These are phyloP conservation scores for Schizaphis graminum DNA, from an alignment of 2,888 invertebrate genomes.

Conservation along the genomic window DNA sequence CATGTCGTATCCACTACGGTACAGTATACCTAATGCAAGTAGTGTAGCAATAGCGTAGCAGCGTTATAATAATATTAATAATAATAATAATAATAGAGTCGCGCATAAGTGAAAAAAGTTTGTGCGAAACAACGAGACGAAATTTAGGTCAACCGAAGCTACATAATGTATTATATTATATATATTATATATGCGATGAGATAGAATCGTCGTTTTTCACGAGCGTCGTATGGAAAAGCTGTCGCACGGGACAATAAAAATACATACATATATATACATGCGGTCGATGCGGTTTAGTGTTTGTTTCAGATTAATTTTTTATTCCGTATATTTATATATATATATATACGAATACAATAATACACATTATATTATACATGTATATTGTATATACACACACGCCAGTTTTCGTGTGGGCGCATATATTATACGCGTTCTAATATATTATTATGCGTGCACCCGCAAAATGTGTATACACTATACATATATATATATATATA, in stretches of 20 bases:
- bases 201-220: neutral
- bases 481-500: no score
- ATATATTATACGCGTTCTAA: neutral
- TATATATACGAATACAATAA: no score
- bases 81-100: neutral
- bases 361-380: no score
- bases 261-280: neutral
- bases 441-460: neutral
- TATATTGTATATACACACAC: neutral
- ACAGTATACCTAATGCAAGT: neutral
- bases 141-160: neutral
- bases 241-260: neutral
- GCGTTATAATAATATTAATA: neutral
- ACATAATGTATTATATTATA: neutral
- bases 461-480: neutral
- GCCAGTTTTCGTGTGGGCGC: neutral
- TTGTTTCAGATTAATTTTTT: slow-evolving; percentile 11
- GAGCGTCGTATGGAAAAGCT: neutral
- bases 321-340: neutral
- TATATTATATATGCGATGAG: neutral
- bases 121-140: neutral
- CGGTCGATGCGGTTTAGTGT: neutral
- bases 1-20: neutral
- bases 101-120: neutral
- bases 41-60: neutral